Evolutionary conservation across 2,888 invertebrate genomes (phyloP).

Genomic region (Ametastegia equiseti): DNA sequence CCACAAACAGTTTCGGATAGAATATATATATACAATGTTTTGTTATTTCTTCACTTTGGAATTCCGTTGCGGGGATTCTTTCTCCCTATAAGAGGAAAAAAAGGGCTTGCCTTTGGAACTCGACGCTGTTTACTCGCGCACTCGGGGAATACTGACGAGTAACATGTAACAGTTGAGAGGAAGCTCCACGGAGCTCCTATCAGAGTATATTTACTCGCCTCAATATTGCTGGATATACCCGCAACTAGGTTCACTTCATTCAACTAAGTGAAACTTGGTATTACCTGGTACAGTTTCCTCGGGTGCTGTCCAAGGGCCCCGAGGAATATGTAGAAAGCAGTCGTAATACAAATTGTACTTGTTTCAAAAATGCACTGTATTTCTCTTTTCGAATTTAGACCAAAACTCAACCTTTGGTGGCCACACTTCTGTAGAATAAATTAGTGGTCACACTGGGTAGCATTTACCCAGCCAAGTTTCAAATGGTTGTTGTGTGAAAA

Average conservation of each 20-base stretch:
- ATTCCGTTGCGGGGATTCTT: background rate
- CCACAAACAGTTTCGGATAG: background rate
- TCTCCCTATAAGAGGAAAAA: background rate
- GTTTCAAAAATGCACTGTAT: background rate
- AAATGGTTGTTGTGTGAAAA: no score
- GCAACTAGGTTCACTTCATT: conserved; percentile 43
- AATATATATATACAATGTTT: conserved; percentile 35
- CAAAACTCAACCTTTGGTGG: no score
- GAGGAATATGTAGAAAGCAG: conserved; percentile 12
- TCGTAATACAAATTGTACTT: background rate
- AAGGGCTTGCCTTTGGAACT: conserved; percentile 5
- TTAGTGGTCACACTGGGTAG: no score
- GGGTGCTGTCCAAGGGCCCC: conserved; percentile 15
- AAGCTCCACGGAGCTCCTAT: conserved; percentile 18
- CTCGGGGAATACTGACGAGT: conserved; percentile 26
- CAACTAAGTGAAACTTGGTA: conserved; percentile 21
- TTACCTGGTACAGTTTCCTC: background rate
- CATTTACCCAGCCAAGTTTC: no score
- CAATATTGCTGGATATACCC: conserved; percentile 26
- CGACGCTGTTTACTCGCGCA: conserved; percentile 2
- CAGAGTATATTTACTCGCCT: conserved; percentile 21
- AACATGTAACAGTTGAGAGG: conserved; percentile 29
- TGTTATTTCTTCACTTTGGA: background rate
- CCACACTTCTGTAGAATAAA: no score
- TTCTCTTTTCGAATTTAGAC: background rate